phyloP scores from a whole-genome alignment of 1,140 invertebrate species.

The Leptopilina boulardi region DNA sequence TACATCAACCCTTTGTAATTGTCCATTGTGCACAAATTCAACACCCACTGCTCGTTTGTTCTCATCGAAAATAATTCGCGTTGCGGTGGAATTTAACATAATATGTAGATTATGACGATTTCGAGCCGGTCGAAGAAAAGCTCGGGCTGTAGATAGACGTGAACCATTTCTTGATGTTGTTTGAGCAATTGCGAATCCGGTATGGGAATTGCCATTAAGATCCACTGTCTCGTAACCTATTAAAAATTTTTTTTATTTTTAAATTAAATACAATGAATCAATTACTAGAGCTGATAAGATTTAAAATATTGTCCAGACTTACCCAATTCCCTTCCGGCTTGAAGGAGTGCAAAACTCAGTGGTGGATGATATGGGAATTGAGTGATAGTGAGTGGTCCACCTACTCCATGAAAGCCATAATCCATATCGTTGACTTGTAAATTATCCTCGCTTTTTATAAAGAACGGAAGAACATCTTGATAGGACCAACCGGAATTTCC shows the following conservation, averaged over 20 bases:
- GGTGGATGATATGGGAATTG: constrained; percentile 92
- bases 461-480: constrained; percentile 91
- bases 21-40: constrained; percentile 79
- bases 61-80: constrained; percentile 83
- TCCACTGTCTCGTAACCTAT: constrained; percentile 88
- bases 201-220: constrained; percentile 88
- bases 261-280: too few relatives aligned
- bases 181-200: constrained; percentile 90
- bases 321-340: constrained; percentile 89
- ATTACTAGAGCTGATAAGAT: too few relatives aligned
- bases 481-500: constrained; percentile 95
- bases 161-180: constrained; percentile 92
- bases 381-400: constrained; percentile 86
- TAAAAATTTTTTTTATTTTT: too few relatives aligned
- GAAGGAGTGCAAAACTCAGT: constrained; percentile 87
- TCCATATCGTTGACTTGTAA: constrained; percentile 85
- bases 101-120: constrained; percentile 86
- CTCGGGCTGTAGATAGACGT: constrained; percentile 86
- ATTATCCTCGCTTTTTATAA: constrained; percentile 91
- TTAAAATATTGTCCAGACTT: constrained; percentile 15
- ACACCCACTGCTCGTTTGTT: constrained; percentile 83
- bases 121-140: constrained; percentile 88
- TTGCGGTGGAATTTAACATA: constrained; percentile 85
- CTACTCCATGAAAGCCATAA: constrained; percentile 85
- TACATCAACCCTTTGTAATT: constrained; percentile 64